phyloP scores from a whole-genome alignment of 2,888 invertebrate genomes.

The Suillia variegata region DNA sequence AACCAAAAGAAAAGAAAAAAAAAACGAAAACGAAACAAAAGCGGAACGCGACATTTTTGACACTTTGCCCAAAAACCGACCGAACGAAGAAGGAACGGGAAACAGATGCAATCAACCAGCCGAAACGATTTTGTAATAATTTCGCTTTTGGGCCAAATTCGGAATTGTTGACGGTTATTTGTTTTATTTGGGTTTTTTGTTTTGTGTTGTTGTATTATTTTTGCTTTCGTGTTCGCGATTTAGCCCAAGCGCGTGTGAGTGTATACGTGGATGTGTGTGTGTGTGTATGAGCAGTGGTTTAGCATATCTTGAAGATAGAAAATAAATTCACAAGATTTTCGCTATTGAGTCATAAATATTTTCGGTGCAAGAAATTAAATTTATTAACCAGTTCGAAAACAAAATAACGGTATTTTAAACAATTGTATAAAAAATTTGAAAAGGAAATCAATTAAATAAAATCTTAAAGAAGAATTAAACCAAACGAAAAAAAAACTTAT shows the following conservation, averaged over 20 bases:
- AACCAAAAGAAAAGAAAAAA: not conserved
- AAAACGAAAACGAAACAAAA: slow-evolving; percentile 10
- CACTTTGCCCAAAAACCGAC: slow-evolving; percentile 9
- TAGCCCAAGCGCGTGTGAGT: too few relatives aligned
- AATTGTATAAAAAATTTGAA: too few relatives aligned
- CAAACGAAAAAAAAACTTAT: not conserved
- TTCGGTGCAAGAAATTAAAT: not conserved
- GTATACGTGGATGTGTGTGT: too few relatives aligned
- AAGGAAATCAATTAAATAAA: too few relatives aligned
- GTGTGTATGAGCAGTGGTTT: too few relatives aligned
- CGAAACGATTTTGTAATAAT: slow-evolving; percentile 5
- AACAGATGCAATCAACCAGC: too few relatives aligned
- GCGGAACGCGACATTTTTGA: not conserved
- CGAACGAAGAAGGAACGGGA: too few relatives aligned
- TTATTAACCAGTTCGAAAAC: not conserved
- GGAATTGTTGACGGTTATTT: slow-evolving; percentile 15
- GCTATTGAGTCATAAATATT: too few relatives aligned
- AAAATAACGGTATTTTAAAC: too few relatives aligned
- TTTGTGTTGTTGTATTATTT: slow-evolving; percentile 1
- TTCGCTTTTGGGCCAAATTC: not conserved
- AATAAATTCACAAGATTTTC: too few relatives aligned
- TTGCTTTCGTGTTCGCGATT: not conserved
- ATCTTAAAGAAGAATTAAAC: too few relatives aligned
- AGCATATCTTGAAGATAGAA: too few relatives aligned
- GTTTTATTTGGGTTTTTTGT: slow-evolving; percentile 6